A percentile compares a stretch with the other conserved stretches of the same genome.
These are phyloP conservation scores for Chaunax sp. DNA, from an alignment of 2,797 vertebrate species.

Conservation along the genomic window DNA sequence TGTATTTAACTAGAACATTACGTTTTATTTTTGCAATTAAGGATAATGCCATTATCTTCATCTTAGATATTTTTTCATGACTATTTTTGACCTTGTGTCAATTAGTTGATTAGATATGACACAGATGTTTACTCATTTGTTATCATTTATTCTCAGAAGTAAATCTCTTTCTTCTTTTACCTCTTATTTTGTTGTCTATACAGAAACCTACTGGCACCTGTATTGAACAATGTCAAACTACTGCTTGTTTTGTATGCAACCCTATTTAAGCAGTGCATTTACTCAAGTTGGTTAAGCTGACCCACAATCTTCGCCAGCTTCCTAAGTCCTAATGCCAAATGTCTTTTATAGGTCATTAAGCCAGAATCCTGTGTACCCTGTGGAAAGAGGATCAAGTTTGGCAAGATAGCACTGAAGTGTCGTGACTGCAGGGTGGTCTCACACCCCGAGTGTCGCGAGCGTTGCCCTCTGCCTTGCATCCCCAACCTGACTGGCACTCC, in stretches of 20 bases:
- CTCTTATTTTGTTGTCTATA: background rate
- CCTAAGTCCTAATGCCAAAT: background rate
- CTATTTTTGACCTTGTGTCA: background rate
- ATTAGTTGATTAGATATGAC: background rate
- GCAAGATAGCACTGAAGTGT: slow-evolving; percentile 94
- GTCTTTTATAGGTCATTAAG: slow-evolving; percentile 90
- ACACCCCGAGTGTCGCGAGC: slow-evolving; percentile 94
- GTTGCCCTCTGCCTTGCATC: slow-evolving; percentile 95
- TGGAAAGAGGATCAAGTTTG: slow-evolving; percentile 97
- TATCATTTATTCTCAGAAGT: background rate
- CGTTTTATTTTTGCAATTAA: too few species aligned
- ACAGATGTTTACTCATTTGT: too few species aligned
- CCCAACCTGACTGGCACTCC: slow-evolving; percentile 89
- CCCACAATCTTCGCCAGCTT: background rate
- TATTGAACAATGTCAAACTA: background rate
- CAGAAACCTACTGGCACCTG: background rate
- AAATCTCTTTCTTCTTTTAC: background rate
- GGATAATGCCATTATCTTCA: background rate
- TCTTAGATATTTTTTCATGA: background rate
- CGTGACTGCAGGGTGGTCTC: slow-evolving; percentile 93
- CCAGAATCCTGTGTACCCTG: slow-evolving; percentile 97
- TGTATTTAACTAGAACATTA: background rate
- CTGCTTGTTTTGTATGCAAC: background rate
- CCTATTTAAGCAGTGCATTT: background rate
- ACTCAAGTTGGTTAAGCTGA: background rate